phyloP scores from a whole-genome alignment of 2,797 vertebrate species.

The Sebastes hopkinsi region DNA sequence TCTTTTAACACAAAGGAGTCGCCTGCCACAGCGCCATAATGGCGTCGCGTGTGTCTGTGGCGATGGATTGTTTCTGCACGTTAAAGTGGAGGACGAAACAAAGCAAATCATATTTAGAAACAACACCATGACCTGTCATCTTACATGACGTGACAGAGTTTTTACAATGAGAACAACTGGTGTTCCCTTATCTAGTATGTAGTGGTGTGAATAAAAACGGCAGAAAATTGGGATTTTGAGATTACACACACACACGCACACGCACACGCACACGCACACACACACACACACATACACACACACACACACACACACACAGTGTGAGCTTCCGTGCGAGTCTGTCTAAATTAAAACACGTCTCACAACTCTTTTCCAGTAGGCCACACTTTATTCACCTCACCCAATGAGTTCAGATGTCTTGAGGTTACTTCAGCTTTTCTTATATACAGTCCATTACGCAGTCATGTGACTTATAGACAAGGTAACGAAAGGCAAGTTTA shows the following conservation, averaged over 20 bases:
- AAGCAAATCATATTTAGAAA: background rate
- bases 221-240: background rate
- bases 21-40: slow-evolving; percentile 37
- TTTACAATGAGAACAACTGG: background rate
- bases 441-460: background rate
- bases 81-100: slow-evolving; percentile 22
- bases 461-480: background rate
- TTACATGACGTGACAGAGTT: background rate
- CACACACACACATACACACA: too few relatives aligned
- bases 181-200: background rate
- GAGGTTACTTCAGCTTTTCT: background rate
- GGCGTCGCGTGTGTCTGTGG: slow-evolving; percentile 30
- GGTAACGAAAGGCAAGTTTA: too few relatives aligned
- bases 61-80: slow-evolving; percentile 22
- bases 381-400: background rate
- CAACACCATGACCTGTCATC: background rate
- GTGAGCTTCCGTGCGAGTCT: background rate
- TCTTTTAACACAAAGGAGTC: slow-evolving; percentile 74
- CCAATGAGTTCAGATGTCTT: background rate
- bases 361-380: background rate
- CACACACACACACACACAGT: background rate
- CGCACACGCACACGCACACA: too few relatives aligned
- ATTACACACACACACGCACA: background rate
- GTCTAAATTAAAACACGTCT: background rate
- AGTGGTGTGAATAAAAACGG: background rate